A percentile compares a stretch with the other conserved stretches of the same genome.
Evolutionary conservation across 2,888 invertebrate species (phyloP).

Genomic region (Agrotis puta): DNA sequence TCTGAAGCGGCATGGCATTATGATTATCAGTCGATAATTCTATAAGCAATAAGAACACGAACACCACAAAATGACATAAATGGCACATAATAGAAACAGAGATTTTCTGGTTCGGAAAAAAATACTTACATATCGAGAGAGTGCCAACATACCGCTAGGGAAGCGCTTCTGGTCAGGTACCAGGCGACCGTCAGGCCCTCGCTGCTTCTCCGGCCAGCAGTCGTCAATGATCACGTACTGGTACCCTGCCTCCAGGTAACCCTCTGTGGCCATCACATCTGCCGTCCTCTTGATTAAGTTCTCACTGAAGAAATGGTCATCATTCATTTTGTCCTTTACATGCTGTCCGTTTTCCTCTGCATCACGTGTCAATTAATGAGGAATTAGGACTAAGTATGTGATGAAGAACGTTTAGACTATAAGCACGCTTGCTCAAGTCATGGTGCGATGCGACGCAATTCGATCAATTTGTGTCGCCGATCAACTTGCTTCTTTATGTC

Average conservation of each 20-base stretch:
- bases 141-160: constrained; percentile 93
- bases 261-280: constrained; percentile 92
- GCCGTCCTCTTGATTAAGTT: constrained; percentile 91
- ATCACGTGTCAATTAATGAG: too few species aligned
- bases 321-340: neutral
- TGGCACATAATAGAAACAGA: neutral
- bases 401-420: too few species aligned
- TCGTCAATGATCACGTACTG: constrained; percentile 94
- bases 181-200: constrained; percentile 91
- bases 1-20: too few species aligned
- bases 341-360: too few species aligned
- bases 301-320: constrained; percentile 87
- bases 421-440: too few species aligned
- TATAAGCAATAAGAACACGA: too few species aligned
- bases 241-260: constrained; percentile 93
- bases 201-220: constrained; percentile 93
- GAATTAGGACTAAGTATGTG: too few species aligned
- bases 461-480: too few species aligned
- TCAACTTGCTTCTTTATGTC: too few species aligned
- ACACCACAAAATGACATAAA: too few species aligned
- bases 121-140: constrained; percentile 93
- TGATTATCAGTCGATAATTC: too few species aligned
- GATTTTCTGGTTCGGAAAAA: neutral
- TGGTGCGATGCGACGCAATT: too few species aligned
- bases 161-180: constrained; percentile 93